Evolutionary conservation across 1,140 invertebrate genomes (phyloP).

Genomic region (Charaxes varanes): DNA sequence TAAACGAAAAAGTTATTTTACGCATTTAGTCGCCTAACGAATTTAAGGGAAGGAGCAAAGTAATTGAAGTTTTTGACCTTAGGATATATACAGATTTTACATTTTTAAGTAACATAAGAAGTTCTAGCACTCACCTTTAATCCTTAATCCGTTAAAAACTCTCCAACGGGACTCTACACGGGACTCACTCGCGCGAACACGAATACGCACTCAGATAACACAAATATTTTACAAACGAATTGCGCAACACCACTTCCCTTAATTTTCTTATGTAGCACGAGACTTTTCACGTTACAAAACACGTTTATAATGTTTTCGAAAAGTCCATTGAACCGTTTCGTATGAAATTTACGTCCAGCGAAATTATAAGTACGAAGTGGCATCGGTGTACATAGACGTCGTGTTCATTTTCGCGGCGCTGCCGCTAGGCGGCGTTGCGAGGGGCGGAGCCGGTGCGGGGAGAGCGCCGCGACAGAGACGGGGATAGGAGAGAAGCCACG

Average conservation of each 20-base stretch:
- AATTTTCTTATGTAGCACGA: conserved; percentile 47
- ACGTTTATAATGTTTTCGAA: conserved; percentile 64
- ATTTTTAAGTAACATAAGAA: neutral
- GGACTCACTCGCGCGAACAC: conserved; percentile 56
- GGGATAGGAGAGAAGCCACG: conserved; percentile 36
- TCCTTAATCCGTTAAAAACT: conserved; percentile 41
- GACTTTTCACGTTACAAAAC: conserved; percentile 52
- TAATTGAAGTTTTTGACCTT: neutral
- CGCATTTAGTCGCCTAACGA: too few relatives aligned
- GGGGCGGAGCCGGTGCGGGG: conserved; percentile 48
- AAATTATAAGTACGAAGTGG: conserved; percentile 74
- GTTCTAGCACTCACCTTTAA: conserved; percentile 46
- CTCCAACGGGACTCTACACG: conserved; percentile 54
- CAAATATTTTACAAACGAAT: conserved; percentile 52
- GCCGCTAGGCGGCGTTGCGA: conserved; percentile 54
- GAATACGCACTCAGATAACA: conserved; percentile 56
- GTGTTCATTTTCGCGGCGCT: conserved; percentile 46
- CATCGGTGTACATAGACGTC: conserved; percentile 69
- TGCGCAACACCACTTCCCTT: conserved; percentile 53
- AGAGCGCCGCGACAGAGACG: conserved; percentile 48
- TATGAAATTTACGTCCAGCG: conserved; percentile 73
- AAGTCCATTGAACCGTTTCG: conserved; percentile 75
- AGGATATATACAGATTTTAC: neutral
- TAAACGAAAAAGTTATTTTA: too few relatives aligned
- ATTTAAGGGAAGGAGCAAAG: neutral